Evolutionary conservation across 2,888 invertebrate genomes (phyloP).

Genomic region (Argynnis bischoffii): DNA sequence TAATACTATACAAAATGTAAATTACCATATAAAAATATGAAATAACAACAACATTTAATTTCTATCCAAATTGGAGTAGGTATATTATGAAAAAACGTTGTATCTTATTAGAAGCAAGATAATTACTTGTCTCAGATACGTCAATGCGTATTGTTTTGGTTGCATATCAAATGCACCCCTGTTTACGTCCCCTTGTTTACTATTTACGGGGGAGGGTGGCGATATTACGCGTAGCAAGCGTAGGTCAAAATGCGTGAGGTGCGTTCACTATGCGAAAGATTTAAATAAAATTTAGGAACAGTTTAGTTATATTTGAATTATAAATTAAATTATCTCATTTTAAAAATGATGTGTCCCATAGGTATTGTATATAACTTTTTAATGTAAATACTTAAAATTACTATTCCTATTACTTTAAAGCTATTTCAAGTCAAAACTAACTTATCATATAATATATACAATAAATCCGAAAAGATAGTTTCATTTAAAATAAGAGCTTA

Average conservation of each 20-base stretch:
- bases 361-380: no score
- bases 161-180: constrained; percentile 47
- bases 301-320: neutral
- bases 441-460: no score
- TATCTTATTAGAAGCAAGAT: constrained; percentile 15
- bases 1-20: no score
- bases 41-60: no score
- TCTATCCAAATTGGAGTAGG: no score
- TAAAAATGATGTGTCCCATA: no score
- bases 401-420: no score
- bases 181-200: constrained; percentile 54
- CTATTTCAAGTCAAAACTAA: no score
- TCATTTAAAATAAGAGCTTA: no score
- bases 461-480: no score
- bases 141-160: constrained; percentile 40
- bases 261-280: constrained; percentile 5
- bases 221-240: constrained; percentile 14
- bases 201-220: constrained; percentile 39
- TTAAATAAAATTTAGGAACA: constrained; percentile 5
- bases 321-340: neutral
- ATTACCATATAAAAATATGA: no score
- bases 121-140: constrained; percentile 17
- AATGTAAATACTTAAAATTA: no score
- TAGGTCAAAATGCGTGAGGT: constrained; percentile 17
- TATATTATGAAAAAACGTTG: neutral